Percentiles rank a stretch among this genome's conserved stretches.
phyloP scores from a whole-genome alignment of 2,888 invertebrate species.

The Mesochorus sp. region DNA sequence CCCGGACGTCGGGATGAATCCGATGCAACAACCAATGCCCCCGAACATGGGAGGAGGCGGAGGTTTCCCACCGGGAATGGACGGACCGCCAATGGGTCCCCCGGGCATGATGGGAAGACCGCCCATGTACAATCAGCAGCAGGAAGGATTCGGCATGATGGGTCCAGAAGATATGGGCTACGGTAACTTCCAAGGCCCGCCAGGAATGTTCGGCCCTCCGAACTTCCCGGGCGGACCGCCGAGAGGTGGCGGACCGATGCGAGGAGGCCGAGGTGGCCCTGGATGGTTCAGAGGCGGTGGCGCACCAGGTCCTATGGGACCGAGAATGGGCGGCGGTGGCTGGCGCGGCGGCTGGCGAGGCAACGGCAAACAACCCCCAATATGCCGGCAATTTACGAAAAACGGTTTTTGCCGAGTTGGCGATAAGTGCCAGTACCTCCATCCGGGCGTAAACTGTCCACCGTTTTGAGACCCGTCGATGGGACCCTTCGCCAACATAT shows the following conservation, averaged over 20 bases:
- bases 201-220: conserved; percentile 71
- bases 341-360: conserved; percentile 79
- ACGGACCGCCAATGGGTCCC: conserved; percentile 72
- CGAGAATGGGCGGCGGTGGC: conserved; percentile 83
- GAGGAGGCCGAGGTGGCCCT: conserved; percentile 78
- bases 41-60: conserved; percentile 66
- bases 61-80: conserved; percentile 79
- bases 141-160: conserved; percentile 79
- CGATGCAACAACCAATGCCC: conserved; percentile 76
- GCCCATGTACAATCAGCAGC: conserved; percentile 76
- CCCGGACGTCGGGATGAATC: conserved; percentile 70
- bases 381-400: conserved; percentile 91
- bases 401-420: conserved; percentile 92
- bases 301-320: conserved; percentile 83
- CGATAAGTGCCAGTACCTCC: conserved; percentile 92
- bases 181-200: conserved; percentile 76
- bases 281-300: conserved; percentile 81
- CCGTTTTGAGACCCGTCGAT: conserved; percentile 73
- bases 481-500: conserved; percentile 28
- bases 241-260: conserved; percentile 68
- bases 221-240: conserved; percentile 76
- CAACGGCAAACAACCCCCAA: conserved; percentile 77
- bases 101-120: conserved; percentile 83
- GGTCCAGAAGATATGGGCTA: conserved; percentile 77
- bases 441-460: conserved; percentile 88